Evolutionary conservation across 2,888 invertebrate species (phyloP).

Genomic region (Sarcophaga variegata): DNA sequence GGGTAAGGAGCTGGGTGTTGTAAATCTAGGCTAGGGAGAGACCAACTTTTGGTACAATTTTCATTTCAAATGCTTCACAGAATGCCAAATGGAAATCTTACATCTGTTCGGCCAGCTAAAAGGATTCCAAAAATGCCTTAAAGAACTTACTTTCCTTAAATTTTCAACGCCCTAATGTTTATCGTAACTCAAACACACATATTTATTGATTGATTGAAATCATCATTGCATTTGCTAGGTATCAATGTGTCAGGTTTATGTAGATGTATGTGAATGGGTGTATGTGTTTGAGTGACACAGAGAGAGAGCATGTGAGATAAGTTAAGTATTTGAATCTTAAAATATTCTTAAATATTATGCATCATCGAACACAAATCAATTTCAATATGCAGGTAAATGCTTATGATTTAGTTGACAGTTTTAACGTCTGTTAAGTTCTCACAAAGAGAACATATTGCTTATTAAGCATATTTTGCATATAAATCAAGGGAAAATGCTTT

Average conservation of each 20-base stretch:
- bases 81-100: too few relatives aligned
- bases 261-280: too few relatives aligned
- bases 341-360: constrained; percentile 60
- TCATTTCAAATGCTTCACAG: too few relatives aligned
- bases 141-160: not conserved
- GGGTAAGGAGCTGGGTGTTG: too few relatives aligned
- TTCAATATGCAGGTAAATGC: constrained; percentile 50
- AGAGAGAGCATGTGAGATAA: not conserved
- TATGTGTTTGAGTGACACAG: too few relatives aligned
- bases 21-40: too few relatives aligned
- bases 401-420: constrained; percentile 40
- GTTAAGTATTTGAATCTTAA: constrained; percentile 22
- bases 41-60: too few relatives aligned
- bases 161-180: not conserved
- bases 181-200: not conserved
- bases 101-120: too few relatives aligned
- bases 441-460: not conserved
- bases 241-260: too few relatives aligned
- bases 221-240: not conserved
- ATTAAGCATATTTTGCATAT: too few relatives aligned
- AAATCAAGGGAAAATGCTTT: too few relatives aligned
- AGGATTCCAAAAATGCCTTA: too few relatives aligned
- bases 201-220: not conserved
- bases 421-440: constrained; percentile 23
- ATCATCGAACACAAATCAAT: constrained; percentile 51